phyloP scores from a whole-genome alignment of 2,888 invertebrate species.

The Tipula helvola region DNA sequence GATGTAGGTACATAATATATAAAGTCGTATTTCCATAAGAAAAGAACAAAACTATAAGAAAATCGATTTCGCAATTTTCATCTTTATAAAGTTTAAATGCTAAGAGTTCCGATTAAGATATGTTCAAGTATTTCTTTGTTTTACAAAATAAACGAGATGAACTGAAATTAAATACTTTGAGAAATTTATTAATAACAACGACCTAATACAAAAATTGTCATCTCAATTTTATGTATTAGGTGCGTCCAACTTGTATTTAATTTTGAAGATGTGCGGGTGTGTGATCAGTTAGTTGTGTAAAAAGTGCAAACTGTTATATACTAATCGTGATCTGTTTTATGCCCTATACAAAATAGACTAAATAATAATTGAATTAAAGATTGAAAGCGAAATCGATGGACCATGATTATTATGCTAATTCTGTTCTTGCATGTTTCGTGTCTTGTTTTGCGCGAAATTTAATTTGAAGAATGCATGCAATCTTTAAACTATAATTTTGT shows the following conservation, averaged over 20 bases:
- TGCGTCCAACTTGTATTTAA: background rate
- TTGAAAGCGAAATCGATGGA: background rate
- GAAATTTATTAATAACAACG: background rate
- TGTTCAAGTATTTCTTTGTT: background rate
- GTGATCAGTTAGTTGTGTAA: background rate
- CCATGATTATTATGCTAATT: background rate
- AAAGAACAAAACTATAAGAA: background rate
- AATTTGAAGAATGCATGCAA: background rate
- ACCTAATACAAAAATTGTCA: background rate
- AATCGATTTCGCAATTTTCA: background rate
- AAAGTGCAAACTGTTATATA: background rate
- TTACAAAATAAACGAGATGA: background rate
- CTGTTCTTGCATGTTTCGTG: background rate
- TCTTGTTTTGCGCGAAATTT: background rate
- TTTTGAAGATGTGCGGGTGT: background rate
- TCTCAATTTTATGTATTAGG: background rate
- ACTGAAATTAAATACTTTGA: background rate
- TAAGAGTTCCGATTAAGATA: constrained; percentile 4
- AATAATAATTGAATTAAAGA: background rate
- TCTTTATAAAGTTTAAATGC: constrained; percentile 4
- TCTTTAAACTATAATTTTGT: background rate
- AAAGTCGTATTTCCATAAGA: background rate
- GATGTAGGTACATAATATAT: background rate
- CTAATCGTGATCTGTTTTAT: background rate
- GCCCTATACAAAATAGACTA: background rate